Percentiles rank a stretch among this genome's conserved stretches.
phyloP scores from a whole-genome alignment of 2,113 vertebrate species.

The Engystomops pustulosus region DNA sequence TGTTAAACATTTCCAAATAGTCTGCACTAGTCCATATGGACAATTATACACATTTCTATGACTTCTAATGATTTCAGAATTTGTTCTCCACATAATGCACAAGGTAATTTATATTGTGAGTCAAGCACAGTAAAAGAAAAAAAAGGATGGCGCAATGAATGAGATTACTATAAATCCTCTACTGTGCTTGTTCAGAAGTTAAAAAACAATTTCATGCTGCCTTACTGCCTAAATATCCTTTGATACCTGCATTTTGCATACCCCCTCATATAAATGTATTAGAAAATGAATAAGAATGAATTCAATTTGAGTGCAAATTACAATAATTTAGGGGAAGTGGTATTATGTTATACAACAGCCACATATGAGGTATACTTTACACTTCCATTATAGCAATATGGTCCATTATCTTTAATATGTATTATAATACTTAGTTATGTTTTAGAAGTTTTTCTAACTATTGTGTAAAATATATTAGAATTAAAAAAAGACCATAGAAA shows the following conservation, averaged over 20 bases:
- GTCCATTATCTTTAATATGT: neutral
- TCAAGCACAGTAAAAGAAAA: neutral
- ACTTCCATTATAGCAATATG: neutral
- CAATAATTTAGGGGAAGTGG: neutral
- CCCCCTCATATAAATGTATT: constrained; percentile 15
- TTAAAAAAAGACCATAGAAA: too few species aligned
- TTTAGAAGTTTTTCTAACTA: too few species aligned
- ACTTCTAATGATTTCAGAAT: neutral
- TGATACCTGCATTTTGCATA: constrained; percentile 39
- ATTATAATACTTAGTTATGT: too few species aligned
- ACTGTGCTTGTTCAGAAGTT: constrained; percentile 52
- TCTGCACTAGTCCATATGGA: too few species aligned
- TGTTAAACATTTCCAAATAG: neutral
- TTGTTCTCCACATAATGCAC: neutral
- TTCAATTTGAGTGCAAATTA: neutral
- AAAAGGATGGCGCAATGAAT: constrained; percentile 30
- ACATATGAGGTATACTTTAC: neutral
- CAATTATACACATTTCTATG: neutral
- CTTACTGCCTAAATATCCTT: constrained; percentile 33
- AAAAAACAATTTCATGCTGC: constrained; percentile 54
- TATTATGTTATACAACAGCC: neutral
- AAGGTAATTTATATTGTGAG: constrained; percentile 30
- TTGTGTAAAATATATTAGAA: too few species aligned
- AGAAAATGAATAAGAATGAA: neutral
- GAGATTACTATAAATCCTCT: constrained; percentile 43